Conservation (phyloP, 1,140 invertebrate species). For the Aleiodes sp. region DNA sequence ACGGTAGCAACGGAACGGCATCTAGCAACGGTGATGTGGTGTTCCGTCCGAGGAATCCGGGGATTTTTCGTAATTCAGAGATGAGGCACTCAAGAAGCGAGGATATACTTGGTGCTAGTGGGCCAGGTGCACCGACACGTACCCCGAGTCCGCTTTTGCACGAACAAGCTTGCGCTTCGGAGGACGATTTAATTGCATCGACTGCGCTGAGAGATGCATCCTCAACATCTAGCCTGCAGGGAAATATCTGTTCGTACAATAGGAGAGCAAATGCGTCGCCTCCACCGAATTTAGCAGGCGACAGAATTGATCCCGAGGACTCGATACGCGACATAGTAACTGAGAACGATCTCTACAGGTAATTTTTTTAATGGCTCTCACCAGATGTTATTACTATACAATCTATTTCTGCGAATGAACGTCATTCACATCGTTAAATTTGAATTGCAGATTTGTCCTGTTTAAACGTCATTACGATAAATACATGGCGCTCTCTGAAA, state of each 20-base stretch:
- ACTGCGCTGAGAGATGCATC: slow-evolving; percentile 58
- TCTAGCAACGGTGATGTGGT: slow-evolving; percentile 42
- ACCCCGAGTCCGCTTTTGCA: slow-evolving; percentile 50
- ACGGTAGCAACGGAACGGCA: slow-evolving; percentile 26
- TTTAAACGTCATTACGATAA: slow-evolving; percentile 75
- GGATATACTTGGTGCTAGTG: slow-evolving; percentile 49
- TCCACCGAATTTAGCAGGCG: slow-evolving; percentile 40
- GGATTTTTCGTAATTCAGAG: slow-evolving; percentile 55
- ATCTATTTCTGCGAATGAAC: no score
- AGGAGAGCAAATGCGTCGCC: background rate
- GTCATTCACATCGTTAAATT: slow-evolving; percentile 13
- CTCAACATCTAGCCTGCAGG: slow-evolving; percentile 38
- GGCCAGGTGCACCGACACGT: slow-evolving; percentile 36
- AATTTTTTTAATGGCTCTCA: slow-evolving; percentile 28
- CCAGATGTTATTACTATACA: no score
- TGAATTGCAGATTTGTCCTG: slow-evolving; percentile 68
- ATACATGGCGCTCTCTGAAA: slow-evolving; percentile 70
- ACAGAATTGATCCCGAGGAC: slow-evolving; percentile 71
- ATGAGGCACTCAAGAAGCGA: slow-evolving; percentile 61
- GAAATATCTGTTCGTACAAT: slow-evolving; percentile 8
- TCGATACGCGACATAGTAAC: slow-evolving; percentile 73
- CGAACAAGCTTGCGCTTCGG: slow-evolving; percentile 48
- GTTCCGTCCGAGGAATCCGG: slow-evolving; percentile 40
- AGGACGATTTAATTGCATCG: slow-evolving; percentile 61
- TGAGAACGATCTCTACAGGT: slow-evolving; percentile 74